phyloP scores from a whole-genome alignment of 2,797 vertebrate genomes.

The Oryzias dopingdopingensis region DNA sequence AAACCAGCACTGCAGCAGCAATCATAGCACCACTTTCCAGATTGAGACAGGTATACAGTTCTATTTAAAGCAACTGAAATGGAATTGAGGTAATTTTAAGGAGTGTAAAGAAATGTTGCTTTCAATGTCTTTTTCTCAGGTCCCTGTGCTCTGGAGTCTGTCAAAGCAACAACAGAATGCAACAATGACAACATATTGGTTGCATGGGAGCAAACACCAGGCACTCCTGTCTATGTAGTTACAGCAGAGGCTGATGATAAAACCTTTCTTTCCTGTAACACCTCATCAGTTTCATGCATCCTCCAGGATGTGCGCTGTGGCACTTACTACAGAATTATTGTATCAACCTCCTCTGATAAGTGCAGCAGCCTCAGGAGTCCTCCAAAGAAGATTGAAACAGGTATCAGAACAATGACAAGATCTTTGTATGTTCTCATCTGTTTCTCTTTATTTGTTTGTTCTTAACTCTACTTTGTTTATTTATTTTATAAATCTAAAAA shows the following conservation, averaged over 20 bases:
- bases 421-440: not conserved
- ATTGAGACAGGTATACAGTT: conserved; percentile 71
- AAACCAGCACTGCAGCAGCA: conserved; percentile 68
- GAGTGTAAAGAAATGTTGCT: not conserved
- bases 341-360: conserved; percentile 73
- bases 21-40: conserved; percentile 52
- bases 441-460: not conserved
- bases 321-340: conserved; percentile 72
- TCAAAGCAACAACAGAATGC: conserved; percentile 61
- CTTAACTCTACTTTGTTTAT: not conserved
- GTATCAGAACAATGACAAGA: too few species aligned
- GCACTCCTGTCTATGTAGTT: conserved; percentile 65
- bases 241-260: conserved; percentile 69
- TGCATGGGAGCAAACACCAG: conserved; percentile 56
- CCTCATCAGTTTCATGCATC: conserved; percentile 63
- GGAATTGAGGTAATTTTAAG: not conserved
- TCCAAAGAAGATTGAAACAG: conserved; percentile 41
- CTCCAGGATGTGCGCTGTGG: conserved; percentile 62
- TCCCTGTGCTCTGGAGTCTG: conserved; percentile 66
- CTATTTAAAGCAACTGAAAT: not conserved
- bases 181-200: conserved; percentile 67
- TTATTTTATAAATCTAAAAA: too few species aligned
- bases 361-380: conserved; percentile 79
- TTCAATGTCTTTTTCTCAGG: conserved; percentile 43
- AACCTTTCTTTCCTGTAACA: conserved; percentile 70